phyloP scores from a whole-genome alignment of 2,888 invertebrate genomes.

The Drosophila birchii region DNA sequence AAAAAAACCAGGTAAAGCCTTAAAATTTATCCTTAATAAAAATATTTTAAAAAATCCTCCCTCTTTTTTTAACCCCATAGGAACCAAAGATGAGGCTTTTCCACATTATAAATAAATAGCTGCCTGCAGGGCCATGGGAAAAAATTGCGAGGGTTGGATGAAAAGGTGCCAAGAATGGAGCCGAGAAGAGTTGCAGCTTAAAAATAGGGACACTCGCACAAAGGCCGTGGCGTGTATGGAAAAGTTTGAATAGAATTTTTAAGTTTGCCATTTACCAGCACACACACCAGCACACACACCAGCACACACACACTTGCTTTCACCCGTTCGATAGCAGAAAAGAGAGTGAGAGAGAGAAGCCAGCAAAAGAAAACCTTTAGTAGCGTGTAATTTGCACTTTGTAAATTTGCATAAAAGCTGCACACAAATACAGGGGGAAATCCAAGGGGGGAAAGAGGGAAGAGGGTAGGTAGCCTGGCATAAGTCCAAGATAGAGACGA shows the following conservation, averaged over 20 bases:
- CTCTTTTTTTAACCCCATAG: background rate
- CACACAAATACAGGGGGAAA: constrained; percentile 41
- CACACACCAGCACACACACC: constrained; percentile 34
- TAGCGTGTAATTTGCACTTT: constrained; percentile 83
- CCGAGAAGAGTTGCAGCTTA: constrained; percentile 10
- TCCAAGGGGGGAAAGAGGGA: background rate
- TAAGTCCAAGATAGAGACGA: constrained; percentile 78
- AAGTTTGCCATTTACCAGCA: constrained; percentile 79
- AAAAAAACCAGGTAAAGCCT: too few species aligned
- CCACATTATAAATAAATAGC: constrained; percentile 72
- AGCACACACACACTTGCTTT: constrained; percentile 19
- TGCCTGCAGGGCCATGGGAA: constrained; percentile 27
- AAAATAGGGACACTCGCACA: constrained; percentile 31
- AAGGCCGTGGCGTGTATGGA: constrained; percentile 38
- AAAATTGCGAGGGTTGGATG: constrained; percentile 13
- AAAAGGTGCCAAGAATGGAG: constrained; percentile 8
- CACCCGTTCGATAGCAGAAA: constrained; percentile 59
- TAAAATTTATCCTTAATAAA: background rate
- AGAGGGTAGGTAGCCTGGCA: constrained; percentile 52
- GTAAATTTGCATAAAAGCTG: constrained; percentile 82
- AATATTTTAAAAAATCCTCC: background rate
- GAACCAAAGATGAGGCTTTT: constrained; percentile 20
- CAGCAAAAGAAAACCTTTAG: constrained; percentile 77
- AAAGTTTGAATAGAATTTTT: constrained; percentile 81
- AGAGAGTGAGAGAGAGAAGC: constrained; percentile 22